Evolutionary conservation across 2,797 vertebrate genomes (phyloP), one percentile per base, ranked within the genome.

Genomic region (Parauchenoglanis ngamensis): DNA sequence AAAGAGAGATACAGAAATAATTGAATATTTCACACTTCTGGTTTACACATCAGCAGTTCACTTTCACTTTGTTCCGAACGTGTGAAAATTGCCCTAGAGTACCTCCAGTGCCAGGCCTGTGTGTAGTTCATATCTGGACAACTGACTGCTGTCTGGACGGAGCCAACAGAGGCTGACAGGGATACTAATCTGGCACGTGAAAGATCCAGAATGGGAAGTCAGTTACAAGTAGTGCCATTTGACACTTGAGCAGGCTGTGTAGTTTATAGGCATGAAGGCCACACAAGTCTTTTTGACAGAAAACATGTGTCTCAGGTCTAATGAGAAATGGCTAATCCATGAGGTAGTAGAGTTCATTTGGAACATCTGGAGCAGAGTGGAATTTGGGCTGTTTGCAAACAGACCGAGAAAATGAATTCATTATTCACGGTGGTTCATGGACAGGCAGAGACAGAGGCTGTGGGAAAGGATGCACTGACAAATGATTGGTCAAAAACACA

Each of bases 121-220:
- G 19, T 40, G 56, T 59, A 80, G 15, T 76, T 7, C 57, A 21
- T 7, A 81, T 25, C 78, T 17, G 21, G 57, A 63, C 35, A 61
- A 25, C 23, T 7, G 57, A 63, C 57, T 15, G 35, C 57, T 44
- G 78, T 63, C 35, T 61, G 35, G 78, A 40, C 23, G 15, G 12
- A 3, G 78, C 57, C 78, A 80, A 61, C 56, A 40, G 21, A 61
- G 8, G 31, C 57, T 81, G 78, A 81, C 57, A 81, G 57, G 12
- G 57, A 11, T 44, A 63, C 78, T 63, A 79, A 79, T 81, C 78
- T 81, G 23, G 13, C 57, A n/a, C 23, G 5, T 8, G 76, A 61
- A 17, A 61, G 31, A 7, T 80, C 31, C 13, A 59, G 35, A 57
- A 61, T 15, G 15, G 57, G 44, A 79, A 81, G 23, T 46, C 57